Evolutionary conservation across 2,888 invertebrate genomes (phyloP).

Genomic region (Crepidodera aurea): DNA sequence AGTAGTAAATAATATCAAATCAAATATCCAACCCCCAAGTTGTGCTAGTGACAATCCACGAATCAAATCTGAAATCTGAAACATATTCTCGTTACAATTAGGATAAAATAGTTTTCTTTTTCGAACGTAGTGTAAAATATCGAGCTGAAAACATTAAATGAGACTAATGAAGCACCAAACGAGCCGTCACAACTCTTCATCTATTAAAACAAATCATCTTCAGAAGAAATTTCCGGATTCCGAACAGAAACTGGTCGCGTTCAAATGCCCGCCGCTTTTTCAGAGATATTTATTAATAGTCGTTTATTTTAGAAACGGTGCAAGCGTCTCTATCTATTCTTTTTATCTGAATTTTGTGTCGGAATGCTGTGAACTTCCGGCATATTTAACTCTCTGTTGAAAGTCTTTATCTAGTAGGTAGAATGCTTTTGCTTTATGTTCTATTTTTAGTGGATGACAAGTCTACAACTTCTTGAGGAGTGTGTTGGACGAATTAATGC

Average conservation of each 20-base stretch:
- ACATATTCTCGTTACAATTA: too few species aligned
- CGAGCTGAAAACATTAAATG: too few species aligned
- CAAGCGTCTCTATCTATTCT: conserved; percentile 38
- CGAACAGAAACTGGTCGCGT: conserved; percentile 27
- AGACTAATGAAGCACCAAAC: not conserved
- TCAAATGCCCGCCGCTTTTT: conserved; percentile 29
- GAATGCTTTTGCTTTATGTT: conserved; percentile 24
- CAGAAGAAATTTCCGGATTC: conserved; percentile 34
- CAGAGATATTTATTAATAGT: conserved; percentile 41
- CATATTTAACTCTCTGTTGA: conserved; percentile 46
- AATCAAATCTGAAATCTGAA: too few species aligned
- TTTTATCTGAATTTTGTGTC: conserved; percentile 46
- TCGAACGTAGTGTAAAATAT: too few species aligned
- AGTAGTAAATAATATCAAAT: too few species aligned
- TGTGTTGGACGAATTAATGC: not conserved
- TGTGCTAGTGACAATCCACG: too few species aligned
- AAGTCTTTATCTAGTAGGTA: conserved; percentile 46
- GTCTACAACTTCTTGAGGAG: conserved; percentile 1
- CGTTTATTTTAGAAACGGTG: conserved; percentile 42
- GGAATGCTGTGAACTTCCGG: conserved; percentile 49
- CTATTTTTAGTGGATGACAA: conserved; percentile 34
- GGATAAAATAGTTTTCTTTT: too few species aligned
- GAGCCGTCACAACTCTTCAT: not conserved
- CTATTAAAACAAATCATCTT: conserved; percentile 23
- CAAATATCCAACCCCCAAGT: too few species aligned